Conservation (phyloP, 2,888 invertebrate genomes). For the Drosophila quasianomalipes region DNA sequence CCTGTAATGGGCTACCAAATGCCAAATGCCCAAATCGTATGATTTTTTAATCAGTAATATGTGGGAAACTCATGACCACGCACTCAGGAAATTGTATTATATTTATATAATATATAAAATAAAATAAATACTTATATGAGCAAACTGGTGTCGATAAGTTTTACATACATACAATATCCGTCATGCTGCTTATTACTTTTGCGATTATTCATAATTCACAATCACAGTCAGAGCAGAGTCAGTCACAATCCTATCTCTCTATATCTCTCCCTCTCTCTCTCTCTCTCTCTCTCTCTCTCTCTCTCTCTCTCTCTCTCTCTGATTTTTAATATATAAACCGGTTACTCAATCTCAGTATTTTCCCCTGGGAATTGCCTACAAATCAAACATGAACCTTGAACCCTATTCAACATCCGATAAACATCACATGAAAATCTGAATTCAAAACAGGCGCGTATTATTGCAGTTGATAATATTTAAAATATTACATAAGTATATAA, state of each 20-base stretch:
- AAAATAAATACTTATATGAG: constrained; percentile 10
- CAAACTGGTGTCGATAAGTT: constrained; percentile 46
- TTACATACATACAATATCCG: constrained; percentile 7
- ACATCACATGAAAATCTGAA: background rate
- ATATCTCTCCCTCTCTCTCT: background rate
- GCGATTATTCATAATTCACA: constrained; percentile 42
- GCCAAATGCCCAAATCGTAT: constrained; percentile 34
- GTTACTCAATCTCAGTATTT: background rate
- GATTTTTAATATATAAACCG: background rate
- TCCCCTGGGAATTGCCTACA: background rate
- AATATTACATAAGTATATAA: no score
- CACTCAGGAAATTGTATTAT: constrained; percentile 42
- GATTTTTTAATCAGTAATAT: constrained; percentile 36
- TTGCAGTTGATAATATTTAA: no score
- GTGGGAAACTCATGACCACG: constrained; percentile 30
- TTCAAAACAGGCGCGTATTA: no score
- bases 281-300: background rate
- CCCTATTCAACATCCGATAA: background rate
- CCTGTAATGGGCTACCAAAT: constrained; percentile 33
- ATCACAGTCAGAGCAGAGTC: constrained; percentile 6
- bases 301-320: background rate
- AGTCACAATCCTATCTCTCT: background rate
- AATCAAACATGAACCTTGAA: background rate
- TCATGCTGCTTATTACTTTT: constrained; percentile 28
- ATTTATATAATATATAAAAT: constrained; percentile 4